Conservation (phyloP, 2,113 vertebrate species). For the Propithecus coquereli region DNA sequence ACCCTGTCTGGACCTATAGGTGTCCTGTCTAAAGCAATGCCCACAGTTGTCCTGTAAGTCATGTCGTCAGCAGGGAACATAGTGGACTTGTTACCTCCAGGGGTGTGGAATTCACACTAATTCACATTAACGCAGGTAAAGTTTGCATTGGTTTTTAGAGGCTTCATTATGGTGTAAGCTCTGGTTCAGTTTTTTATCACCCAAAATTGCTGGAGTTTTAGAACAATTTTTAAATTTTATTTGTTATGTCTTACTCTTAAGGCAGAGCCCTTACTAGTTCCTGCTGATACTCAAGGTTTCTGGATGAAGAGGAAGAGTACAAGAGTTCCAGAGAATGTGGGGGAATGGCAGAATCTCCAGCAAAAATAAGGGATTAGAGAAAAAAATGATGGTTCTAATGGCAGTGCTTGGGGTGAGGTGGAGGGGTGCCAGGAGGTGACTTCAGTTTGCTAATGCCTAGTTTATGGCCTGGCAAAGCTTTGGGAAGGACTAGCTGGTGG, state of each 20-base stretch:
- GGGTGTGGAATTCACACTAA: not conserved
- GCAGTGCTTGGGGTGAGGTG: not conserved
- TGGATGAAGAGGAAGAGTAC: not conserved
- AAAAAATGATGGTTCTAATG: not conserved
- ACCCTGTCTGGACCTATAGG: not conserved
- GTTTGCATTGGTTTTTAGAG: not conserved
- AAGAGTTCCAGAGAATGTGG: not conserved
- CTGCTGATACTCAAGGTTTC: not conserved
- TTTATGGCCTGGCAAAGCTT: not conserved
- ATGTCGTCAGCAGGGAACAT: not conserved
- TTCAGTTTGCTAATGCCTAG: not conserved
- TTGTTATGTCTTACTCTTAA: not conserved
- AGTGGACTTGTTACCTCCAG: not conserved
- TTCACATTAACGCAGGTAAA: not conserved
- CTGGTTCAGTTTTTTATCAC: not conserved
- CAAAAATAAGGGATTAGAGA: not conserved
- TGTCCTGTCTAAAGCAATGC: not conserved
- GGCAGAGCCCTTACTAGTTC: not conserved
- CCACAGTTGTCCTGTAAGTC: not conserved
- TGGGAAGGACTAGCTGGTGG: not conserved
- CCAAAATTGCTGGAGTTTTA: not conserved
- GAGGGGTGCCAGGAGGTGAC: not conserved
- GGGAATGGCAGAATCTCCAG: not conserved
- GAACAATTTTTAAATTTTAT: not conserved
- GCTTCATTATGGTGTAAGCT: not conserved